Conservation (phyloP, 2,113 vertebrate species). For the Artemisiospiza belli region DNA sequence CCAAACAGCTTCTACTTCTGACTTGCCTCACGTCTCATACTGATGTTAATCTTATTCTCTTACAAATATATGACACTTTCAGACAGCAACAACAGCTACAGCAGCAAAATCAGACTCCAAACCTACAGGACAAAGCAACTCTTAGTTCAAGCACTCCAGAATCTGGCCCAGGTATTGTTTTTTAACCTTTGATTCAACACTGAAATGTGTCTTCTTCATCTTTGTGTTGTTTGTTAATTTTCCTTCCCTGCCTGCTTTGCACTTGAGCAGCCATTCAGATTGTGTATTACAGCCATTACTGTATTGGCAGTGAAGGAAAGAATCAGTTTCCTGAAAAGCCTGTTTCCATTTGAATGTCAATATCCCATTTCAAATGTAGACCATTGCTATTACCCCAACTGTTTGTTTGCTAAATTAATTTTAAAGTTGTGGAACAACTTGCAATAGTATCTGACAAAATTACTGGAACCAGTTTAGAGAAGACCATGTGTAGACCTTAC, state of each 20-base stretch:
- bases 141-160: constrained; percentile 24
- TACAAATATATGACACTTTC: not conserved
- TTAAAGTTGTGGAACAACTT: not conserved
- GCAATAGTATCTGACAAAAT: not conserved
- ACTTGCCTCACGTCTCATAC: not conserved
- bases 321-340: not conserved
- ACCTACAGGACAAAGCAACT: not conserved
- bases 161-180: constrained; percentile 61
- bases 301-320: not conserved
- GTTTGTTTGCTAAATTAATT: not conserved
- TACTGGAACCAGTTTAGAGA: not conserved
- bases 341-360: not conserved
- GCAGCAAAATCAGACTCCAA: constrained; percentile 7
- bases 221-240: not conserved
- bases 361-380: not conserved
- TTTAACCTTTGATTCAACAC: not conserved
- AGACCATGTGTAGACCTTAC: not conserved
- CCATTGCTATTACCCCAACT: not conserved
- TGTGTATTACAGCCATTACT: not conserved
- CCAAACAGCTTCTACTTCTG: not conserved
- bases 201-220: not conserved
- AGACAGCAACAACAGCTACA: constrained; percentile 70
- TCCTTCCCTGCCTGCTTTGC: not conserved
- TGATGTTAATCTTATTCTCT: not conserved
- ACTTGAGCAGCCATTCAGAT: not conserved